Evolutionary conservation across 2,797 vertebrate genomes (phyloP), one percentile per base, ranked within the genome.

Genomic region (Gallinago solitaria): DNA sequence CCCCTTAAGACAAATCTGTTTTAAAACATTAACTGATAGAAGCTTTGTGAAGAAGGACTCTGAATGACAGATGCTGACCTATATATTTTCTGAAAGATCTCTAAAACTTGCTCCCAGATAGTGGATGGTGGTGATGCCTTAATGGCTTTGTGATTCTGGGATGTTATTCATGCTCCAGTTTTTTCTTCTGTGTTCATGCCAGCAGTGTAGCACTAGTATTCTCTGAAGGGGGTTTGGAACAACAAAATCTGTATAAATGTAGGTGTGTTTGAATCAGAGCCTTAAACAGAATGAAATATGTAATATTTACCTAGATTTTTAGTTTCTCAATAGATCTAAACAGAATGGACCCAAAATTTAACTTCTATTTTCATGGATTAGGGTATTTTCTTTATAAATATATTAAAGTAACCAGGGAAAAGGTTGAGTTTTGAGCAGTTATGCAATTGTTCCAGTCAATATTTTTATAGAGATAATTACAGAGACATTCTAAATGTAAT

Each of bases 111-210:
- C 95, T 97, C 76, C 83, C 74, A 94, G 95, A 95, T 70, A 94
- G 95, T 70, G 91, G 87, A 83, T 43, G 73, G 57, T 93, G 75
- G 69, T 75, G 73, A 77, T 83, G 95, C 94, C 93, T 96, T 97
- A 96, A 97, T 96, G 93, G 93, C 89, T 97, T 92, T 96, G 94
- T 94, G 93, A 93, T 92, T 96, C 91, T 45, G 73, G 88, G 87
- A 91, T 39, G 94, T 96, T 97, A 97, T 89, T 96, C 90, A 96
- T 97, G 96, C 94, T 96, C 96, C 94, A 96, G 48, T 97, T 97
- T 96, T 82, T 71, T 25, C 70, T 68, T 94, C 75, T 82, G 83
- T 86, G 87, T 19, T 43, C 68, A n/a, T 91, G 90, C 93, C 95
- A 92, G 91, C 84, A 57, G 45, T 50, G 21, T 35, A 48, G 71